Evolutionary conservation across 2,888 invertebrate species (phyloP).

Genomic region (Bombylius major): DNA sequence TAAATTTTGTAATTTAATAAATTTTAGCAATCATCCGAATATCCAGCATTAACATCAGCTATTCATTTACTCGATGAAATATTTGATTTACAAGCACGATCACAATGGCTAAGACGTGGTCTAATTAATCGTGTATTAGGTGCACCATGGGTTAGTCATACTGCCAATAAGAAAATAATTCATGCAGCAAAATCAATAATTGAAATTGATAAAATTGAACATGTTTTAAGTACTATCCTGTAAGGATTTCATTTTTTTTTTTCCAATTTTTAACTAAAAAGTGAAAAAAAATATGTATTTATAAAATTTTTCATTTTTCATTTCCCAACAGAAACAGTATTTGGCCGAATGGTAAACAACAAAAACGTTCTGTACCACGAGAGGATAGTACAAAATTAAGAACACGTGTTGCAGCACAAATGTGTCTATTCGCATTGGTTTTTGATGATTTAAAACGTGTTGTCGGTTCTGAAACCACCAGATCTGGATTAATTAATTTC

Average conservation of each 20-base stretch:
- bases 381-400: conserved; percentile 40
- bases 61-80: conserved; percentile 72
- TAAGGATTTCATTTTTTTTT: conserved; percentile 5
- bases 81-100: conserved; percentile 67
- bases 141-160: conserved; percentile 50
- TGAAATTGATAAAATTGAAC: conserved; percentile 64
- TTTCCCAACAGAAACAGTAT: conserved; percentile 39
- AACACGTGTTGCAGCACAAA: conserved; percentile 62
- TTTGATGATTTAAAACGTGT: conserved; percentile 48
- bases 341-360: conserved; percentile 43
- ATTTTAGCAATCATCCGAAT: conserved; percentile 37
- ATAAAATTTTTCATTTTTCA: not conserved
- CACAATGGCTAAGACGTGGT: conserved; percentile 67
- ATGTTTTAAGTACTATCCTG: conserved; percentile 22
- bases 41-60: conserved; percentile 69
- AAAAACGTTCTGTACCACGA: conserved; percentile 9
- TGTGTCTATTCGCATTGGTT: conserved; percentile 60
- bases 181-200: conserved; percentile 67
- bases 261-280: conserved; percentile 9
- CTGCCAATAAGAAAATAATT: conserved; percentile 67
- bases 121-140: conserved; percentile 52
- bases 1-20: no score
- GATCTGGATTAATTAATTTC: conserved; percentile 42
- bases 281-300: not conserved
- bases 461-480: conserved; percentile 45